Evolutionary conservation across 2,888 invertebrate genomes (phyloP).

Genomic region (Acanthopleura granulata): DNA sequence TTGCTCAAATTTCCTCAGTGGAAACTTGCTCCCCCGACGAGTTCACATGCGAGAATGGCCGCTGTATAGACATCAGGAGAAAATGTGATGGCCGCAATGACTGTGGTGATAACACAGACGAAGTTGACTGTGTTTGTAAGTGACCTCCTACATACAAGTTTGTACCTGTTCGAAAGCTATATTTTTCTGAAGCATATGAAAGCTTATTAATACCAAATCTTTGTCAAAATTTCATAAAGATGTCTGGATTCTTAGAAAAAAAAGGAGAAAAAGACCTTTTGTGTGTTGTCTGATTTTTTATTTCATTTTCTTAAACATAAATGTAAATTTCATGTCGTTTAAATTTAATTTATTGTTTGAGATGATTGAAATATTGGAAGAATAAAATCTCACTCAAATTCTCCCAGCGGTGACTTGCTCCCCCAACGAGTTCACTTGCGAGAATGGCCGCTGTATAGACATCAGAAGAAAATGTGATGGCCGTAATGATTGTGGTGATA

Average conservation of each 20-base stretch:
- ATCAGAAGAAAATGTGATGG: slow-evolving; percentile 80
- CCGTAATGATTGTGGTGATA: slow-evolving; percentile 80
- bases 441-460: slow-evolving; percentile 80
- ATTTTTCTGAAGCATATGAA: no score
- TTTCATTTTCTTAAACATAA: no score
- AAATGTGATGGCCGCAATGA: slow-evolving; percentile 82
- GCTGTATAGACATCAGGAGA: slow-evolving; percentile 79
- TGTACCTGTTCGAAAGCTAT: no score
- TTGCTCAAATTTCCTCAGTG: not conserved
- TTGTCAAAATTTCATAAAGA: no score
- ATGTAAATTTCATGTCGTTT: no score
- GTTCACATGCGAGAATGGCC: slow-evolving; percentile 77
- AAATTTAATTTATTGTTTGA: no score
- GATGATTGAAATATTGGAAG: no score
- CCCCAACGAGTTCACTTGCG: slow-evolving; percentile 75
- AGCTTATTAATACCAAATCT: not conserved
- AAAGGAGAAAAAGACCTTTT: no score
- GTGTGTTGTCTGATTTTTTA: no score
- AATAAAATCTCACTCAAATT: not conserved
- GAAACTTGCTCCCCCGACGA: slow-evolving; percentile 73
- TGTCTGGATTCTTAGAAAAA: no score
- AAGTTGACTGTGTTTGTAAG: slow-evolving; percentile 75
- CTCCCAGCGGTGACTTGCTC: slow-evolving; percentile 71
- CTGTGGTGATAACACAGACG: slow-evolving; percentile 83
- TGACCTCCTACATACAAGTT: no score